phyloP scores from a whole-genome alignment of 2,797 vertebrate genomes.

The Muscicapa striata region DNA sequence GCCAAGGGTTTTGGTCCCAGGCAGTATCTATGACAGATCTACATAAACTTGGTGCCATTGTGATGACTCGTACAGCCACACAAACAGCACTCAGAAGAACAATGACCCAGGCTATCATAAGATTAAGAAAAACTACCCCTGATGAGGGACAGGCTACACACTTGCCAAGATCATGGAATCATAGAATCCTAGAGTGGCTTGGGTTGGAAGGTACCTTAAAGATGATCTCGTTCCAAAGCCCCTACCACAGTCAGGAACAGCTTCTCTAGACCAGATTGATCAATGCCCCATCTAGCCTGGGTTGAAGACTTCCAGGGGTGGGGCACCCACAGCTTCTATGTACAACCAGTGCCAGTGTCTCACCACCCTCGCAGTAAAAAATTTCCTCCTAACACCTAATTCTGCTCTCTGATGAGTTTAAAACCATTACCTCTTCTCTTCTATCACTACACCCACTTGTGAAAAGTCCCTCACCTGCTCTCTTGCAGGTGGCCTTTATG shows the following conservation, averaged over 20 bases:
- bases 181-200: background rate
- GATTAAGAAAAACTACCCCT: background rate
- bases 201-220: background rate
- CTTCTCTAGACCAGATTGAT: background rate
- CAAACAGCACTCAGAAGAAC: background rate
- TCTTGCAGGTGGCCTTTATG: background rate
- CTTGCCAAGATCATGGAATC: background rate
- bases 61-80: background rate
- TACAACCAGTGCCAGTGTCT: background rate
- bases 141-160: background rate
- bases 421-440: background rate
- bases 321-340: background rate
- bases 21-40: background rate
- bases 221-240: fast-evolving
- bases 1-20: background rate
- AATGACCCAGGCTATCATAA: background rate
- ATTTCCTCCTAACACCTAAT: background rate
- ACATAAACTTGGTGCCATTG: background rate
- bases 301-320: background rate
- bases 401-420: background rate
- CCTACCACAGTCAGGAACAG: background rate
- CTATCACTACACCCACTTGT: background rate
- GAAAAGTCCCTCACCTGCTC: background rate
- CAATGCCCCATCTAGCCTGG: background rate
- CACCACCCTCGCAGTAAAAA: background rate